Evolutionary conservation across 2,888 invertebrate genomes (phyloP), one percentile per base, ranked within the genome.

Genomic region (Abrostola triplasia): DNA sequence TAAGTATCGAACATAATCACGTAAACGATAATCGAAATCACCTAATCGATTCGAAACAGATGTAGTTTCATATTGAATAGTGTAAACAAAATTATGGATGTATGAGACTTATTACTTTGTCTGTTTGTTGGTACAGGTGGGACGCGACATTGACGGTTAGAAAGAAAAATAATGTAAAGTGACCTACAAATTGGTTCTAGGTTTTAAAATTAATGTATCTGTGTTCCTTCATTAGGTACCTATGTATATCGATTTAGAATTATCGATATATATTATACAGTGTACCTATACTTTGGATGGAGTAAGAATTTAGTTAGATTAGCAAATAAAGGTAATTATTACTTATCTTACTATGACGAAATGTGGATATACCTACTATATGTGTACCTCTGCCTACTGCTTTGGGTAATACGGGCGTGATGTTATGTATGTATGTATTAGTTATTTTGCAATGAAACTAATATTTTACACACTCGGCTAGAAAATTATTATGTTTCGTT

Each of bases 31-130:
- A 67, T 67, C 51, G 47, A 59, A 70, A 72, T 71, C 52, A 66
- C 67, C 67, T 77, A 79, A 81, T 81, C 77, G 73, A 81, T 79
- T 81, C 41, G 47, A 63, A 81, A 76, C 74, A 76, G 68, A 69
- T 64, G 69, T 81, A 79, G 67, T 70, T 67, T 48, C 44, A 65
- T 61, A 70, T 53, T 79, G 68, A 74, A 69, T 64, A 75, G 54
- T 60, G 62, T 68, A 80, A 80, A 82, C 65, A 81, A 56, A 69
- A 79, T 76, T 77, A 79, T 73, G 57, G 71, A 75, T 64, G 63
- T 68, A 55, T 57, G 35, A 59, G 57, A 67, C 63, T 69, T 74
- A 73, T 72, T 75, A 77, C 44, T 69, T 41, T 59, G 41, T 55
- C 52, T 50, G 40, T 50, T 4, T 79, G 67, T 84, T 81, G 82